Percentiles rank a stretch among this genome's conserved stretches.
Evolutionary conservation across 1,140 invertebrate genomes (phyloP).

Genomic region (Pollicipes pollicipes): DNA sequence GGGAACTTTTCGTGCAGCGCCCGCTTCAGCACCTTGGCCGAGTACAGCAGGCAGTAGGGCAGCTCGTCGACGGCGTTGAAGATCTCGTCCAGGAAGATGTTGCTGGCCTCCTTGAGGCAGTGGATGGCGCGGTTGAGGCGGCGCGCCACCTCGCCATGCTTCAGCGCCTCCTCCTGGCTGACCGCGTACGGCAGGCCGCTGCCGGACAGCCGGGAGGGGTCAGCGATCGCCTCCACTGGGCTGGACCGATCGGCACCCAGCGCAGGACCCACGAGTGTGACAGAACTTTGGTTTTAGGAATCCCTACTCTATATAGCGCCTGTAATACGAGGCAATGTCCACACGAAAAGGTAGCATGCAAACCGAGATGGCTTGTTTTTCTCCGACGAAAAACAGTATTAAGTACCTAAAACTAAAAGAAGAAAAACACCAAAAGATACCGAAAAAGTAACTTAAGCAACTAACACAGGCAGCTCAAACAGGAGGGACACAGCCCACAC

Average conservation of each 20-base stretch:
- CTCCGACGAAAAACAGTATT: too few relatives aligned
- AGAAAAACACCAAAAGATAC: too few relatives aligned
- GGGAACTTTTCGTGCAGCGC: conserved; percentile 51
- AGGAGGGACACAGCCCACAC: too few relatives aligned
- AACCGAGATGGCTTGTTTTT: too few relatives aligned
- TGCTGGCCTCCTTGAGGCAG: conserved; percentile 40
- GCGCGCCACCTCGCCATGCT: conserved; percentile 45
- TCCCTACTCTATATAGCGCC: conserved; percentile 6
- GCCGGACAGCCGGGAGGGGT: conserved; percentile 20
- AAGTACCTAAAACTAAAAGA: too few relatives aligned
- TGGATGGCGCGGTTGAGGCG: conserved; percentile 40
- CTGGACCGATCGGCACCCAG: too few relatives aligned
- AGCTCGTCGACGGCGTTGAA: conserved; percentile 41
- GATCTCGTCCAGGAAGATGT: conserved; percentile 47
- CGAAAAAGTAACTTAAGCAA: too few relatives aligned
- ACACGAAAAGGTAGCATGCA: too few relatives aligned
- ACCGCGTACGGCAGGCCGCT: conserved; percentile 51
- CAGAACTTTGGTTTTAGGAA: conserved; percentile 8
- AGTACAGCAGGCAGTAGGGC: conserved; percentile 59
- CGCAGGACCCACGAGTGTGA: conserved; percentile 4
- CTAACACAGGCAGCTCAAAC: too few relatives aligned
- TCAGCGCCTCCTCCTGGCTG: conserved; percentile 47
- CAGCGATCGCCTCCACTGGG: too few relatives aligned
- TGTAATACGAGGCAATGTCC: too few relatives aligned
- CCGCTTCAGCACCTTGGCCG: conserved; percentile 47